Base-by-base conservation (phyloP, 2,113 vertebrate species). In the Stegastes partitus region DNA sequence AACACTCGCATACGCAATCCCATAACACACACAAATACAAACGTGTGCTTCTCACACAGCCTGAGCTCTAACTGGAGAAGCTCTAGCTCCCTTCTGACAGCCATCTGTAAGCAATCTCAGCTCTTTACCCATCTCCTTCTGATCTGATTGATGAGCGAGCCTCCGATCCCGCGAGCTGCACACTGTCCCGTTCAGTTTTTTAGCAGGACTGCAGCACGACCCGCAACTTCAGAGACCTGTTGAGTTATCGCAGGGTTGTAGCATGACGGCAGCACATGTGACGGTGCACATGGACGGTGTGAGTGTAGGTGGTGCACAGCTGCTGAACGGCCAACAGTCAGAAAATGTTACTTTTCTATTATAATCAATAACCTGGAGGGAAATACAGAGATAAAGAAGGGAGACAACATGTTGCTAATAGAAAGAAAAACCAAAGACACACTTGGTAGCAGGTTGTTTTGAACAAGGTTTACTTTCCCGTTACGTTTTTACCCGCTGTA, bases 81-180 rank as follows among this genome's bases (percentile, higher is more conserved):
- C 80, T 83, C 77, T 73, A 70, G 6, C 75, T 77, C 83, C 56
- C 59, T 39, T 81, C 84, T 78, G 77, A 79, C 78, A 82, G 66
- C 81, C 94, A 94, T 94, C 93, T 95, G 94, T 82, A 90, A 94
- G 92, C 93, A 94, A 95, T 95, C 90, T 88, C 83, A 79, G 55
- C 70, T 77, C 50, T 66, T 79, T 87, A 86, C 87, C 85, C 83
- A 87, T 93, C 89, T 91, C 82, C 77, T 53, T 59, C 71, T 25
- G 28, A 28, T 73, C 63, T 82, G 81, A 88, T 90, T 89, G 85
- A 92, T 90, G 75, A 86, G 74, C 44, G 55, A 74, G 83, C 68
- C 58, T 82, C 65, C 58, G 54, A 73, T 84, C 34, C 63, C 72
- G 34, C 57, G 72, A 76, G 68, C 78, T 56, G 55, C 21, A 53